Conservation (phyloP, 2,888 invertebrate genomes). For the Linnaemya tessellans region DNA sequence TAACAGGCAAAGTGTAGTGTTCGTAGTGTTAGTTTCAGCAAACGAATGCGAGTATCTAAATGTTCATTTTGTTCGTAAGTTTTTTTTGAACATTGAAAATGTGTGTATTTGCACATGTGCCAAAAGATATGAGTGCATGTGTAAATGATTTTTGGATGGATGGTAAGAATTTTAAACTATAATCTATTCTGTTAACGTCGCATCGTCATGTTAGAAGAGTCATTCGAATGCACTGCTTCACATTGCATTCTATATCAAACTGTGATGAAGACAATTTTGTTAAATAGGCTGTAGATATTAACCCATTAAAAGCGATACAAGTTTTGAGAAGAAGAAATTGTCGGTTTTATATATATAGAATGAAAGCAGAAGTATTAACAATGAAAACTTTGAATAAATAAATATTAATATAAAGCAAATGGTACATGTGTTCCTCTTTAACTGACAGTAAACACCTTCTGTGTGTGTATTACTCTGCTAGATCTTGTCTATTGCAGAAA, state of each 20-base stretch:
- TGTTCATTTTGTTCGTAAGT: constrained; percentile 39
- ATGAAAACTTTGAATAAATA: no score
- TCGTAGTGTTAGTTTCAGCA: constrained; percentile 40
- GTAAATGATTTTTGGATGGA: constrained; percentile 37
- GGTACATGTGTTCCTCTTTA: no score
- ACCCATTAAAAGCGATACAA: constrained; percentile 18
- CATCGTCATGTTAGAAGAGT: constrained; percentile 57
- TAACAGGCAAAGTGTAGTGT: constrained; percentile 73
- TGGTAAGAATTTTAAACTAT: constrained; percentile 54
- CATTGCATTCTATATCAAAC: constrained; percentile 44
- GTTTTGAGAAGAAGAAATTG: no score
- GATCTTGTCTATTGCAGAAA: no score
- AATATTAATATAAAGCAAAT: no score
- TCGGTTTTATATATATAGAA: no score
- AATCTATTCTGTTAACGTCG: constrained; percentile 67
- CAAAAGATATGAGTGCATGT: constrained; percentile 9
- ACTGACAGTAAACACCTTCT: no score
- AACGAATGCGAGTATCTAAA: constrained; percentile 20
- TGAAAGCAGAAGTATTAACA: no score
- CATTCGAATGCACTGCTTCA: constrained; percentile 54
- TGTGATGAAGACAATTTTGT: constrained; percentile 17
- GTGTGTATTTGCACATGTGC: constrained; percentile 5
- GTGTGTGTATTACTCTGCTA: no score
- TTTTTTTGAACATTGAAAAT: not conserved
- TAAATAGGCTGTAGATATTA: constrained; percentile 14